Conservation (phyloP, 2,797 vertebrate genomes). For the Cottoperca gobio region DNA sequence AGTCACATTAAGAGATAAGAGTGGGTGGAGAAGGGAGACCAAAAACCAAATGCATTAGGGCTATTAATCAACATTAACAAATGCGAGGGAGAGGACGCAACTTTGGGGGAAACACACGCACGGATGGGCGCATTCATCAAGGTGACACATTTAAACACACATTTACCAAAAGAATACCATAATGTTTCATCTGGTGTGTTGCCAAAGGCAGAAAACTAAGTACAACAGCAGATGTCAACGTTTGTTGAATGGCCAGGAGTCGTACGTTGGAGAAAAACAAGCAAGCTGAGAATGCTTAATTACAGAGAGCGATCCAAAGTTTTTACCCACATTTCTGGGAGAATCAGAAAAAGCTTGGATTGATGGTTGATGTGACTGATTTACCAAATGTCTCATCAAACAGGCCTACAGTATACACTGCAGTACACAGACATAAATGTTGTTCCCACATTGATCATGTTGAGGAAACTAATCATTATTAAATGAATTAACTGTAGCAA, state of each 20-base stretch:
- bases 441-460: not conserved
- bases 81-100: slow-evolving; percentile 68
- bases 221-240: slow-evolving; percentile 77
- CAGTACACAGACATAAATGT: not conserved
- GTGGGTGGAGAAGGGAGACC: slow-evolving; percentile 78
- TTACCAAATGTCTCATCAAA: slow-evolving; percentile 16
- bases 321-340: slow-evolving; percentile 30
- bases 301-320: slow-evolving; percentile 47
- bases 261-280: slow-evolving; percentile 50
- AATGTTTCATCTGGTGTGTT: slow-evolving; percentile 77
- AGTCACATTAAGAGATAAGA: slow-evolving; percentile 82
- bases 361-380: slow-evolving; percentile 17
- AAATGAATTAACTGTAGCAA: slow-evolving; percentile 3
- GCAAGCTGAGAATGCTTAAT: slow-evolving; percentile 54
- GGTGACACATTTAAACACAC: slow-evolving; percentile 80
- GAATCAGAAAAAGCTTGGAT: slow-evolving; percentile 15
- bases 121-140: slow-evolving; percentile 77
- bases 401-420: not conserved
- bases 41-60: slow-evolving; percentile 80
- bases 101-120: slow-evolving; percentile 71
- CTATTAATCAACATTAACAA: slow-evolving; percentile 84
- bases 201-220: slow-evolving; percentile 73
- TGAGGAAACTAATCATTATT: not conserved
- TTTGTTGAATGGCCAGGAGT: slow-evolving; percentile 66
- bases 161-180: slow-evolving; percentile 75